phyloP scores from a whole-genome alignment of 2,888 invertebrate genomes.

The Amitus sp. region DNA sequence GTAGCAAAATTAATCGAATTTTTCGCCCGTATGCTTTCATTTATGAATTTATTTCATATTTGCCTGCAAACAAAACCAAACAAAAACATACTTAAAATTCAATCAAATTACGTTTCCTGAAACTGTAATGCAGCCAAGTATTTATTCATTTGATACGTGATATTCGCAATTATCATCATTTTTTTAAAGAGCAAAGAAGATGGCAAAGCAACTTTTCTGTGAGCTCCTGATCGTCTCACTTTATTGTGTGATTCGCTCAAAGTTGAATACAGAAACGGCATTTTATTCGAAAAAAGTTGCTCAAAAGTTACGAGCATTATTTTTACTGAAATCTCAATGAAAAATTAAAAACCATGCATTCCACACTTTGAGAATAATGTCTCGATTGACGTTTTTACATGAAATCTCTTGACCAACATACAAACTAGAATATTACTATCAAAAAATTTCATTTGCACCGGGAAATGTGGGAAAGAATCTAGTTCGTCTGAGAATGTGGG shows the following conservation, averaged over 20 bases:
- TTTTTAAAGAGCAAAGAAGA: background rate
- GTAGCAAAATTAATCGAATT: too few relatives aligned
- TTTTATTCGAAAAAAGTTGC: background rate
- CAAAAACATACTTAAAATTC: too few relatives aligned
- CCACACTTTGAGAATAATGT: background rate
- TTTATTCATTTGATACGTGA: background rate
- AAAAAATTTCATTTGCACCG: background rate
- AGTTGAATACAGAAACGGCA: background rate
- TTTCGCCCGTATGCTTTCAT: too few relatives aligned
- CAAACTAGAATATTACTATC: background rate
- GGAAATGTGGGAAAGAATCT: slow-evolving; percentile 9
- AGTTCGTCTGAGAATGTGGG: background rate
- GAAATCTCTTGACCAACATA: background rate
- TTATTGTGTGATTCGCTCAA: background rate
- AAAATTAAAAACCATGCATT: too few relatives aligned
- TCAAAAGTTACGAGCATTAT: too few relatives aligned
- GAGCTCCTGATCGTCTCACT: background rate
- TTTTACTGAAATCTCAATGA: too few relatives aligned
- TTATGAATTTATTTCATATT: too few relatives aligned
- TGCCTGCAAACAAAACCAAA: too few relatives aligned
- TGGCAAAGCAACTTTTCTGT: background rate
- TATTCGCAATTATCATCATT: background rate
- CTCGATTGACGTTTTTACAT: background rate
- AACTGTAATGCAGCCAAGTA: background rate
- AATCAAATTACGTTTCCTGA: too few relatives aligned